phyloP scores from a whole-genome alignment of 1,140 invertebrate genomes.

The Musca domestica region DNA sequence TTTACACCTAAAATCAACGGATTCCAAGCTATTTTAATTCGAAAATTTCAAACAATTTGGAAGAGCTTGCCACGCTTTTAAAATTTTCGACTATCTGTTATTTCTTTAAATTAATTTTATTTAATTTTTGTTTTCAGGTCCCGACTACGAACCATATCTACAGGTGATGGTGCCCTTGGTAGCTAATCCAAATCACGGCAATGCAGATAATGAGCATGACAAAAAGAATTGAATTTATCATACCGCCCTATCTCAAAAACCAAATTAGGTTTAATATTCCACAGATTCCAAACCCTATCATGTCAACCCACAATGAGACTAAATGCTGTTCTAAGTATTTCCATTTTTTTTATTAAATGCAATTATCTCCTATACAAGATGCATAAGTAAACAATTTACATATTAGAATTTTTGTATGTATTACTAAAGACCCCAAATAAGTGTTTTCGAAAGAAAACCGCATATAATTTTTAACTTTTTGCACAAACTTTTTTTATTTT shows the following conservation, averaged over 20 bases:
- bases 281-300: not conserved
- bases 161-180: slow-evolving; percentile 40
- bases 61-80: too few species aligned
- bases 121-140: slow-evolving; percentile 30
- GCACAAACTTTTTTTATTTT: too few species aligned
- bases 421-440: not conserved
- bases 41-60: too few species aligned
- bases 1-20: too few species aligned
- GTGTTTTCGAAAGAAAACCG: too few species aligned
- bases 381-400: too few species aligned
- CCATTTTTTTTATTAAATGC: not conserved
- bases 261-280: not conserved
- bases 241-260: not conserved
- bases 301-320: not conserved
- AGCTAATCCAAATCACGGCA: not conserved
- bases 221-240: not conserved
- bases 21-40: too few species aligned
- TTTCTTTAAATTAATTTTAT: not conserved
- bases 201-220: not conserved
- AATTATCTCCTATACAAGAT: too few species aligned
- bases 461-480: too few species aligned
- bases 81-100: not conserved
- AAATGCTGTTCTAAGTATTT: slow-evolving; percentile 22
- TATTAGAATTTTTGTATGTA: too few species aligned
- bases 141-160: slow-evolving; percentile 40